Conservation (phyloP, 2,888 invertebrate genomes). For the Epistrophe eligans region DNA sequence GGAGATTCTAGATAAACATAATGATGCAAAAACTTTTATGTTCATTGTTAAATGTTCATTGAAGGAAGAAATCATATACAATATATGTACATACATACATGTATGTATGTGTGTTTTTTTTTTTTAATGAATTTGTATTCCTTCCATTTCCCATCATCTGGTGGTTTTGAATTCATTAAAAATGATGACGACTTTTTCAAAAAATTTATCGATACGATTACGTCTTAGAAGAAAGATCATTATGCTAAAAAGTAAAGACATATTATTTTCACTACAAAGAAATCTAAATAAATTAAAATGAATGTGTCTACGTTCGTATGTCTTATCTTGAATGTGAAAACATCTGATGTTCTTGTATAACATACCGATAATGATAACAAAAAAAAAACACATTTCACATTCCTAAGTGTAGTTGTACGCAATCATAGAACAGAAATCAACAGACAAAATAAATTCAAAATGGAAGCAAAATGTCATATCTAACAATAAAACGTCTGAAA, state of each 20-base stretch:
- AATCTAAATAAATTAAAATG: background rate
- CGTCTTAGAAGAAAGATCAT: background rate
- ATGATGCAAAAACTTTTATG: too few relatives aligned
- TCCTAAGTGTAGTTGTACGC: background rate
- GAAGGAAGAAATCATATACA: too few relatives aligned
- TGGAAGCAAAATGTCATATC: background rate
- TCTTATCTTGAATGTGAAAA: background rate
- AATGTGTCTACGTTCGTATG: background rate
- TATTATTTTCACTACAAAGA: background rate
- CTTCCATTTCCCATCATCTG: background rate
- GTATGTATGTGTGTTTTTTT: too few relatives aligned
- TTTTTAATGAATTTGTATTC: too few relatives aligned
- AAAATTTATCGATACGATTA: background rate
- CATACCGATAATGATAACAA: background rate
- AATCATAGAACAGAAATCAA: background rate
- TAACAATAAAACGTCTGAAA: background rate
- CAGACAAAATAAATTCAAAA: background rate
- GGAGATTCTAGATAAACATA: too few relatives aligned
- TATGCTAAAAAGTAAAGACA: background rate
- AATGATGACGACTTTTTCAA: background rate
- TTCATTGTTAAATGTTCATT: too few relatives aligned
- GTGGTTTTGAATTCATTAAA: background rate
- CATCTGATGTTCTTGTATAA: background rate
- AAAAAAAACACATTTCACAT: background rate
- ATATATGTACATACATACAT: too few relatives aligned